A percentile compares a stretch with the other conserved stretches of the same genome.
These are phyloP conservation scores for Falco columbarius DNA, from an alignment of 2,797 vertebrate species.

Conservation along the genomic window DNA sequence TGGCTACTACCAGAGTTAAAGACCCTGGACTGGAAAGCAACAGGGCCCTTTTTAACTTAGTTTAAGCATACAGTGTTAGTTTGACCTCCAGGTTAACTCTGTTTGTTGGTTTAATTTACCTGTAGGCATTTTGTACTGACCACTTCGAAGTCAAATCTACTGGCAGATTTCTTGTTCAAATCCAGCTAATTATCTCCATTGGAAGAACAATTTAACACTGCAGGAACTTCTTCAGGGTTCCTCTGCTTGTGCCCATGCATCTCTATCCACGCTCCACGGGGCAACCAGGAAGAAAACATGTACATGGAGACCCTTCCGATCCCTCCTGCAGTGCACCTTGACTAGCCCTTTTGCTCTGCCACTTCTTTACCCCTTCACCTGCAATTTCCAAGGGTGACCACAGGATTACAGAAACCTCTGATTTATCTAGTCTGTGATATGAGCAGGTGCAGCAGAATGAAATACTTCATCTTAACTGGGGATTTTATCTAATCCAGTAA, in stretches of 20 bases:
- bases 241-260: not conserved
- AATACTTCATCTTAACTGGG: not conserved
- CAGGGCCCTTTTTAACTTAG: not conserved
- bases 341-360: not conserved
- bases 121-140: not conserved
- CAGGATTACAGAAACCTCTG: not conserved
- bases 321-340: not conserved
- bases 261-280: not conserved
- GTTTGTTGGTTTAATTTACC: not conserved
- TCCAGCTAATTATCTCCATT: not conserved
- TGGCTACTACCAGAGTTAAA: not conserved
- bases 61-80: not conserved
- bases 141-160: not conserved
- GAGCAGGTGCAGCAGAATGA: not conserved
- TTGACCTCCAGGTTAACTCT: not conserved
- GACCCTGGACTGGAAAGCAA: not conserved
- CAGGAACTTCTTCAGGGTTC: not conserved
- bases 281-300: not conserved
- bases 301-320: not conserved
- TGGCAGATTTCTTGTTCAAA: not conserved
- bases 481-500: not conserved
- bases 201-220: not conserved
- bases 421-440: not conserved
- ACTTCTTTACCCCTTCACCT: not conserved
- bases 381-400: not conserved